phyloP scores from a whole-genome alignment of 2,113 vertebrate genomes.

The Cariama cristata region DNA sequence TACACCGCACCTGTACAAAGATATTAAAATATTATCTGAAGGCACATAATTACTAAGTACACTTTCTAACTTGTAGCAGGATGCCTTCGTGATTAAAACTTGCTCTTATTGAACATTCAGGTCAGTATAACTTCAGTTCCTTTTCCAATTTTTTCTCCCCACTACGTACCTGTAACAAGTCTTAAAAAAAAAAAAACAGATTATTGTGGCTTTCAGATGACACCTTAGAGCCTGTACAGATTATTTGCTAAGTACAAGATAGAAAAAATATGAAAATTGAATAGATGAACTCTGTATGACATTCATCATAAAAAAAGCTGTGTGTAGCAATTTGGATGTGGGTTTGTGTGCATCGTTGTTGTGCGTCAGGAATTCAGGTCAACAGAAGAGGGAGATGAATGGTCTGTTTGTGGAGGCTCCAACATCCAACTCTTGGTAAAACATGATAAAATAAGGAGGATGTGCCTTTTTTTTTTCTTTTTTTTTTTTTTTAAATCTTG shows the following conservation, averaged over 20 bases:
- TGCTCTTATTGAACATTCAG: background rate
- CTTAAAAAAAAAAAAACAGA: background rate
- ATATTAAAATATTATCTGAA: background rate
- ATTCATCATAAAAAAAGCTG: background rate
- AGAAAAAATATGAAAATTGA: background rate
- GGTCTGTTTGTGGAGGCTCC: background rate
- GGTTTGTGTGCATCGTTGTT: background rate
- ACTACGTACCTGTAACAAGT: background rate
- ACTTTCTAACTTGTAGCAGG: background rate
- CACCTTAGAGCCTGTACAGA: background rate
- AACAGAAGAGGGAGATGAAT: background rate
- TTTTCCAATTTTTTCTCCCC: fast-evolving
- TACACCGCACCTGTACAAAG: background rate
- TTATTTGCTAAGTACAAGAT: background rate
- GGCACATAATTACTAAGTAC: background rate
- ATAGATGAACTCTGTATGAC: background rate
- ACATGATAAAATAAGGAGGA: background rate
- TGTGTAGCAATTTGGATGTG: background rate
- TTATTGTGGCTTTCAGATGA: background rate
- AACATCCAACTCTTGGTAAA: background rate
- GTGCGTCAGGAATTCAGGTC: background rate
- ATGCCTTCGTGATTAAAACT: background rate
- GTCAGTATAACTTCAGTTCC: background rate
- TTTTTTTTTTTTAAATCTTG: too few species aligned
- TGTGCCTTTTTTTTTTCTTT: background rate